phyloP scores from a whole-genome alignment of 2,113 vertebrate species.

The Chaetodon auriga region DNA sequence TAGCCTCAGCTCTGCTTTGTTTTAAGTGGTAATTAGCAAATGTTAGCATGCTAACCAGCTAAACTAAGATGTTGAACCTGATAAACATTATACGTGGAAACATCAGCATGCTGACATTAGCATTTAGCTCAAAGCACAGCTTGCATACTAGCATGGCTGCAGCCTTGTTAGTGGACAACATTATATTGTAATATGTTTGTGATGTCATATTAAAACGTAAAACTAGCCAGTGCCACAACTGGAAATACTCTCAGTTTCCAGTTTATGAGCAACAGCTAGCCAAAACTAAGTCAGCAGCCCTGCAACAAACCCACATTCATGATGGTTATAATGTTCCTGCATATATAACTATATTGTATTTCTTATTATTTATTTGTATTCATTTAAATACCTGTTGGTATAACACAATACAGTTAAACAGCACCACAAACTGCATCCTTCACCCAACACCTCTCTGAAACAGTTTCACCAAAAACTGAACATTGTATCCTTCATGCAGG shows the following conservation, averaged over 20 bases:
- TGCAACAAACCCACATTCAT: neutral
- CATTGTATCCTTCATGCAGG: neutral
- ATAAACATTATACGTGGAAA: neutral
- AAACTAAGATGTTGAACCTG: neutral
- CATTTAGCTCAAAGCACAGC: neutral
- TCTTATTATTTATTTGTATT: neutral
- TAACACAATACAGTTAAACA: no score
- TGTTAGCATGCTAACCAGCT: neutral
- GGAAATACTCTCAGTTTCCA: neutral
- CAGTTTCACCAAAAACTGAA: neutral
- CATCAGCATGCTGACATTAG: neutral
- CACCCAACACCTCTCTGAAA: neutral
- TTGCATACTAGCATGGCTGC: no score
- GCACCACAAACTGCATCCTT: no score
- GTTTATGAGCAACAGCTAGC: neutral
- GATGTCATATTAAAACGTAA: no score
- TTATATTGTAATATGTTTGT: no score
- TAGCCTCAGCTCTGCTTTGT: neutral
- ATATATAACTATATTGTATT: neutral
- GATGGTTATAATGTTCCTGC: neutral
- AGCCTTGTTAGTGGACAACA: no score
- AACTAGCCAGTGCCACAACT: neutral
- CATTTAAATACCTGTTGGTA: no score
- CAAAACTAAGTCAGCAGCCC: neutral
- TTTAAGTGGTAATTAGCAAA: neutral